Percentiles rank a stretch among this genome's conserved stretches.
These are phyloP conservation scores for Halcyon leucocephala DNA, from an alignment of 2,797 vertebrate genomes.

Conservation along the genomic window DNA sequence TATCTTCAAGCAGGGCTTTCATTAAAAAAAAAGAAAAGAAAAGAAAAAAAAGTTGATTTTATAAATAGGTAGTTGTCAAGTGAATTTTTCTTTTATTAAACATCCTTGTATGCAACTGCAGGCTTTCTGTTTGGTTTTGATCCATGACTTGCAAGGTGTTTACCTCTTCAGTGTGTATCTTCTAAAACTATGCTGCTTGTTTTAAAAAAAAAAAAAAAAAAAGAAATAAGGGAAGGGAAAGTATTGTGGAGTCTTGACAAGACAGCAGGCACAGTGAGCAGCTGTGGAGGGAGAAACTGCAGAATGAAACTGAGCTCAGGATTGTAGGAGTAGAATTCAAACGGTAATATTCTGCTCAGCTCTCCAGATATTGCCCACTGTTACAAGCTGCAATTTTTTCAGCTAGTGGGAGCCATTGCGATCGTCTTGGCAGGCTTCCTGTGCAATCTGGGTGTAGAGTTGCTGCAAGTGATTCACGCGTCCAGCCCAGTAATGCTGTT, in stretches of 20 bases:
- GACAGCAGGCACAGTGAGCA: neutral
- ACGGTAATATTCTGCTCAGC: neutral
- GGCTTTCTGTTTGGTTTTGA: neutral
- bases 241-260: neutral
- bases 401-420: neutral
- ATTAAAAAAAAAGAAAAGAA: neutral
- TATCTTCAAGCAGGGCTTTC: neutral
- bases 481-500: neutral
- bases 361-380: neutral
- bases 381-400: rapidly evolving
- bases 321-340: neutral
- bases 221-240: neutral
- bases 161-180: neutral
- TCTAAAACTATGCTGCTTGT: neutral
- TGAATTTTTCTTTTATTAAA: neutral
- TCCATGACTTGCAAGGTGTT: neutral
- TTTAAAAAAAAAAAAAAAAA: neutral
- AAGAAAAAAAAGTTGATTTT: rapidly evolving
- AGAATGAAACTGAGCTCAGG: neutral
- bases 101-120: rapidly evolving
- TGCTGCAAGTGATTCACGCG: neutral
- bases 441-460: neutral
- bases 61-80: neutral
- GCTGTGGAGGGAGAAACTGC: neutral
- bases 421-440: neutral